These are phyloP conservation scores for Ophion slaviceki DNA, from an alignment of 2,888 invertebrate species.

Conservation along the genomic window DNA sequence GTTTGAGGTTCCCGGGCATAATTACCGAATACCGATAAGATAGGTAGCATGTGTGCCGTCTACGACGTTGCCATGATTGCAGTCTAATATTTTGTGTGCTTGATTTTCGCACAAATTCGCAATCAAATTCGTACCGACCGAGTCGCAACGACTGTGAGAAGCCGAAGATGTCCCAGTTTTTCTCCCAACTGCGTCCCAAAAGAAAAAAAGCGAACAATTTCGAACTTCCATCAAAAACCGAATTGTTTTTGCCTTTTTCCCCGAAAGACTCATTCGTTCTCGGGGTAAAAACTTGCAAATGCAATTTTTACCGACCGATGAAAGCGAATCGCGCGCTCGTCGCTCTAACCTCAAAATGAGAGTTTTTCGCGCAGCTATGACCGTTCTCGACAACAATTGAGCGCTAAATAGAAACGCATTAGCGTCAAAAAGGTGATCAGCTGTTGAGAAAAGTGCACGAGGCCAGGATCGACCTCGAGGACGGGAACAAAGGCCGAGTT, in stretches of 20 bases:
- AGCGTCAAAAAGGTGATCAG: neutral
- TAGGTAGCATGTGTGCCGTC: too few species aligned
- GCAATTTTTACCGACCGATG: neutral
- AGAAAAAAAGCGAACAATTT: neutral
- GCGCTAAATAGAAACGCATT: neutral
- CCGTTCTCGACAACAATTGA: neutral
- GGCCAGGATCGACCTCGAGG: neutral
- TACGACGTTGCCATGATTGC: too few species aligned
- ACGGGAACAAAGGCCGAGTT: neutral
- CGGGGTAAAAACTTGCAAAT: neutral
- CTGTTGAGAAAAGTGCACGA: conserved; percentile 1
- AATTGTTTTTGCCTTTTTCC: neutral
- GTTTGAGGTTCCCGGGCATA: too few species aligned
- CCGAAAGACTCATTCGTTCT: neutral
- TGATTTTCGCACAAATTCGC: too few species aligned
- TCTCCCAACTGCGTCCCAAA: neutral
- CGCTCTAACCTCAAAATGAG: conserved; percentile 1
- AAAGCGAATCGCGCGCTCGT: neutral
- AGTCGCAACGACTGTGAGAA: neutral
- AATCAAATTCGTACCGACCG: neutral
- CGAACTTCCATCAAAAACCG: neutral
- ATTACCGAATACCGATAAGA: too few species aligned
- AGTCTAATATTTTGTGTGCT: too few species aligned
- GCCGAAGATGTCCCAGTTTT: neutral
- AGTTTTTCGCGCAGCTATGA: neutral